Evolutionary conservation across 1,140 invertebrate species (phyloP), one percentile per base, ranked within the genome.

Genomic region (Scaptomyza hsui): DNA sequence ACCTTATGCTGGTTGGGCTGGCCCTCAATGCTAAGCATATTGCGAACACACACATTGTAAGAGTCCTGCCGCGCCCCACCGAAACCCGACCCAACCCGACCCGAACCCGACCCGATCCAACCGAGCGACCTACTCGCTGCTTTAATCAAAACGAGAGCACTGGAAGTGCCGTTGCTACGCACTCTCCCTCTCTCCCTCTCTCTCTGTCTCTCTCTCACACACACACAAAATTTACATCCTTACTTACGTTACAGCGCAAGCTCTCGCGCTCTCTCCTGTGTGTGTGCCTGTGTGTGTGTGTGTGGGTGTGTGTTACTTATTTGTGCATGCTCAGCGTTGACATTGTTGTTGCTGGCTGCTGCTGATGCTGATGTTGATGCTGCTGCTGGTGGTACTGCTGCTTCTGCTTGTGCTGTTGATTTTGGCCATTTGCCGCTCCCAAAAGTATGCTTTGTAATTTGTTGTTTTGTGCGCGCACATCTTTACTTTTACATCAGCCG

Each of bases 111-210:
- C 37, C 42, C 64, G 47, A 55, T 18, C 41, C 62, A 9, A 29
- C 39, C 65, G 41, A 56, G 16, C 48, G 57, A 72, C 56, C 74
- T 73, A 80, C 77, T 85, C 85, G 64, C 68, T 85, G 78, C 77
- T 70, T 89, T 89, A 89, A 89, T 89, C 85, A 89, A 89, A 89
- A 89, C 86, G 85, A 89, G 85, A 89, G 80, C 85, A 89, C 74
- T 89, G 77, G 70, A 89, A 89, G 37, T 64, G 64, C 21, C 75
- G 60, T 53, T 55, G 72, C 65, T 47, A 67, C 64, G 45, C 75
- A 64, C 64, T 69, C 59, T 63, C 41, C 65, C 41, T 9, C 16
- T 4, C 37, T 24, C 52, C 24, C 16, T 32, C 69, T 51, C 47
- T 60, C 62, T 42, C 15, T 3, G 26, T 16, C 52, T 24, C 16